A percentile compares a stretch with the other conserved stretches of the same genome.
Conservation (phyloP, 1,140 invertebrate species). For the Bemisia tabaci region DNA sequence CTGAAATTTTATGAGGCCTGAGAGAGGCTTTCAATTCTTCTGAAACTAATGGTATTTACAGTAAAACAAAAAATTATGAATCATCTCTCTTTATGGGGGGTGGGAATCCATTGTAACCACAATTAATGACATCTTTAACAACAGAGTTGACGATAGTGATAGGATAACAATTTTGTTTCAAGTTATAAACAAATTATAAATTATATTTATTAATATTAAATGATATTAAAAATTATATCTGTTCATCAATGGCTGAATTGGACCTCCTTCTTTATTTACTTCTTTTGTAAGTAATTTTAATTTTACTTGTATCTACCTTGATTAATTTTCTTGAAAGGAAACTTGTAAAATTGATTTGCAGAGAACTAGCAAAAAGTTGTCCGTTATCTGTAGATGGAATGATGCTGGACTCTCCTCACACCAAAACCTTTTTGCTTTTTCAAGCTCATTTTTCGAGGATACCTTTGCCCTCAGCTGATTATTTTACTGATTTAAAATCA, state of each 20-base stretch:
- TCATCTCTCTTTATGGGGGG: no score
- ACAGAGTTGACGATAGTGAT: no score
- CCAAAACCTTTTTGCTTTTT: constrained; percentile 84
- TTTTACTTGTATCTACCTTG: not conserved
- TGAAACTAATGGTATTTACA: no score
- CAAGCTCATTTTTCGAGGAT: constrained; percentile 83
- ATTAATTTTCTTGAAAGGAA: not conserved
- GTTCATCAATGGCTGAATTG: no score
- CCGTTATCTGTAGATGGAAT: constrained; percentile 56
- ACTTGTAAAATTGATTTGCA: constrained; percentile 31
- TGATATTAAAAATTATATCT: constrained; percentile 1
- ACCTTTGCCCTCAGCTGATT: constrained; percentile 79
- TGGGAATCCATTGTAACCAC: no score
- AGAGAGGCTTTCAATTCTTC: no score
- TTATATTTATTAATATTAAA: not conserved
- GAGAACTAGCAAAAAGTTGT: constrained; percentile 65
- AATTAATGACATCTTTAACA: no score
- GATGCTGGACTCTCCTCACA: constrained; percentile 75
- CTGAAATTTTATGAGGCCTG: no score
- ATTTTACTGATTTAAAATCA: constrained; percentile 90
- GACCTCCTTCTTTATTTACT: no score
- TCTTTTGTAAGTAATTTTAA: not conserved
- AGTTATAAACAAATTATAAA: not conserved
- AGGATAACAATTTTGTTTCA: not conserved
- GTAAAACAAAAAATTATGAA: no score